phyloP scores from a whole-genome alignment of 2,113 vertebrate genomes.

The Motacilla alba region DNA sequence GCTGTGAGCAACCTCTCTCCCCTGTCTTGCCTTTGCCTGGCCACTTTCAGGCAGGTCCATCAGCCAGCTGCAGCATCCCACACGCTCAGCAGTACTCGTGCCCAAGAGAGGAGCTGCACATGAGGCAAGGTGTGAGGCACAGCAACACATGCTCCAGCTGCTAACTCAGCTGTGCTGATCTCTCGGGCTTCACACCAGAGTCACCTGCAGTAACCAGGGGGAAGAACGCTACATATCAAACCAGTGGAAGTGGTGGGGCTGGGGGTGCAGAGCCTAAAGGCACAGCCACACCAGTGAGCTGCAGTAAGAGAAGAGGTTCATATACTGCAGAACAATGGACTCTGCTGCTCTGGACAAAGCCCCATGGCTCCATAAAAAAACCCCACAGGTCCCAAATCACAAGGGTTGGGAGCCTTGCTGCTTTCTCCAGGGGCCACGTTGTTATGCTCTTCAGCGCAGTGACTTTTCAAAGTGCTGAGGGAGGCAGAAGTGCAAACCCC shows the following conservation, averaged over 20 bases:
- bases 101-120: background rate
- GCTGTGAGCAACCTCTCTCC: background rate
- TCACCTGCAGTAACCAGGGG: background rate
- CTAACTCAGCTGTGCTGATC: background rate
- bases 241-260: background rate
- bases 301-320: background rate
- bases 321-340: rapidly evolving
- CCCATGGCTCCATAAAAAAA: rapidly evolving
- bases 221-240: background rate
- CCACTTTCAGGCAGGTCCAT: background rate
- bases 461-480: background rate
- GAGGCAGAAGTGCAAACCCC: background rate
- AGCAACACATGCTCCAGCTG: background rate
- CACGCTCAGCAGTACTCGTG: rapidly evolving
- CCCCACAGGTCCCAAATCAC: rapidly evolving
- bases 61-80: background rate
- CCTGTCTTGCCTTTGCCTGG: background rate
- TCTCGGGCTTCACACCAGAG: background rate
- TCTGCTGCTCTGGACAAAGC: background rate
- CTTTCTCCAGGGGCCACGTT: background rate
- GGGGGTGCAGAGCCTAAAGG: background rate
- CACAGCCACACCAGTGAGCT: background rate
- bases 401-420: background rate
- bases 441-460: background rate
- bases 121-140: background rate